Evolutionary conservation across 2,113 vertebrate genomes (phyloP).

Genomic region (Chaetorhynchus papuensis): DNA sequence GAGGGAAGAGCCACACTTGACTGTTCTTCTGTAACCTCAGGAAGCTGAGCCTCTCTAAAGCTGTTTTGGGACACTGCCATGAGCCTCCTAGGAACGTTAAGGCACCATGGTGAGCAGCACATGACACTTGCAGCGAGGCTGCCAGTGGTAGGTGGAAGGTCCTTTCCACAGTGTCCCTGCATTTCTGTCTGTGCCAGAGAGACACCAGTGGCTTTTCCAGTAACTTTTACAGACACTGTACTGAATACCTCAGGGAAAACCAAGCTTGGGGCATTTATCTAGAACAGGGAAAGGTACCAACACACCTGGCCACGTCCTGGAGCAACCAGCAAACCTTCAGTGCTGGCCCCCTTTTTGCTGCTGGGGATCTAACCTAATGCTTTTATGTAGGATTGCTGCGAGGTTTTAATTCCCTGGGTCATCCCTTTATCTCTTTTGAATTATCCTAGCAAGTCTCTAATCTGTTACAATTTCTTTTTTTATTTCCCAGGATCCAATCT

Average conservation of each 20-base stretch:
- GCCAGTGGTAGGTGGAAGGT: background rate
- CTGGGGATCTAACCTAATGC: background rate
- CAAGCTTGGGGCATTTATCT: background rate
- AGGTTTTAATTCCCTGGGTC: background rate
- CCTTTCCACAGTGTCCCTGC: background rate
- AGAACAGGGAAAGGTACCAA: background rate
- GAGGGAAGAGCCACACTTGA: background rate
- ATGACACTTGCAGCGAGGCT: background rate
- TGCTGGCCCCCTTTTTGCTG: background rate
- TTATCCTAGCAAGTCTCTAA: background rate
- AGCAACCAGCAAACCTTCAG: background rate
- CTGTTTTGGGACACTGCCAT: background rate
- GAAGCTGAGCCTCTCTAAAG: background rate
- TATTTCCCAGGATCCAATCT: background rate
- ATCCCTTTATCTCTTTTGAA: conserved; percentile 21
- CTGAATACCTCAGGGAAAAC: background rate
- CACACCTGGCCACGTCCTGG: background rate
- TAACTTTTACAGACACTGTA: background rate
- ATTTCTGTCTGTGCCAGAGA: background rate
- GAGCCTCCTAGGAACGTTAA: background rate
- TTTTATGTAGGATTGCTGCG: background rate
- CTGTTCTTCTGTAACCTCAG: background rate
- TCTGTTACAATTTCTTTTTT: background rate
- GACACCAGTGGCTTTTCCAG: background rate
- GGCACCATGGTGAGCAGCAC: background rate